phyloP scores from a whole-genome alignment of 2,113 vertebrate species.

The Saccopteryx leptura region DNA sequence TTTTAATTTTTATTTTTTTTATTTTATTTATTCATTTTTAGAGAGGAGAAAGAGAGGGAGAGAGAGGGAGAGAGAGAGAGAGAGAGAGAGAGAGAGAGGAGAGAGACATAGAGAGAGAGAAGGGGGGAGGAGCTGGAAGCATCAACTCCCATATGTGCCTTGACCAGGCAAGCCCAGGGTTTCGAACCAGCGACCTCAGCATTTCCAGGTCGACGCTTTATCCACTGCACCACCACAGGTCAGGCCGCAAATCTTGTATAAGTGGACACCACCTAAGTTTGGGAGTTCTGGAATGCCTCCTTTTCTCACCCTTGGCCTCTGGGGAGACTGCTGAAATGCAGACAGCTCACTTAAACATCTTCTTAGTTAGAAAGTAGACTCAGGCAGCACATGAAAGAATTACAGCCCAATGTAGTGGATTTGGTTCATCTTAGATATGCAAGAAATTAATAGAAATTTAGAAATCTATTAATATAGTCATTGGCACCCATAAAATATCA shows the following conservation, averaged over 20 bases:
- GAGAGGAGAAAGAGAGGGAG: too few species aligned
- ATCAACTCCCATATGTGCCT: too few species aligned
- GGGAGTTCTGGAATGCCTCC: background rate
- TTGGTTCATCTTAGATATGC: constrained; percentile 16
- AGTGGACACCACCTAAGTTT: background rate
- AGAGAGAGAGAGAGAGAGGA: too few species aligned
- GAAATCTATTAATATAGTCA: background rate
- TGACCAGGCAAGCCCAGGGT: too few species aligned
- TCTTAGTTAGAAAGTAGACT: background rate
- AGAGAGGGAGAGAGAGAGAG: too few species aligned
- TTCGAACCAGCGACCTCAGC: too few species aligned
- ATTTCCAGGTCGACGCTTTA: too few species aligned
- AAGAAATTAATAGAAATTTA: background rate
- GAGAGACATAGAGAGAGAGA: too few species aligned
- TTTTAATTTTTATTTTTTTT: too few species aligned
- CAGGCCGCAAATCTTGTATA: background rate
- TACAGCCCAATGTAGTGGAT: background rate
- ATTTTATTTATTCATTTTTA: too few species aligned
- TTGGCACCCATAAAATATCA: background rate
- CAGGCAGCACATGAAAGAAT: background rate
- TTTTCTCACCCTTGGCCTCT: background rate
- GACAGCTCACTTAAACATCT: background rate
- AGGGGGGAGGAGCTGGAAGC: too few species aligned
- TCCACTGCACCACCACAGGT: too few species aligned
- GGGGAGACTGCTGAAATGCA: background rate